These are phyloP conservation scores for Strix aluco DNA, from an alignment of 2,113 vertebrate species.

Conservation along the genomic window DNA sequence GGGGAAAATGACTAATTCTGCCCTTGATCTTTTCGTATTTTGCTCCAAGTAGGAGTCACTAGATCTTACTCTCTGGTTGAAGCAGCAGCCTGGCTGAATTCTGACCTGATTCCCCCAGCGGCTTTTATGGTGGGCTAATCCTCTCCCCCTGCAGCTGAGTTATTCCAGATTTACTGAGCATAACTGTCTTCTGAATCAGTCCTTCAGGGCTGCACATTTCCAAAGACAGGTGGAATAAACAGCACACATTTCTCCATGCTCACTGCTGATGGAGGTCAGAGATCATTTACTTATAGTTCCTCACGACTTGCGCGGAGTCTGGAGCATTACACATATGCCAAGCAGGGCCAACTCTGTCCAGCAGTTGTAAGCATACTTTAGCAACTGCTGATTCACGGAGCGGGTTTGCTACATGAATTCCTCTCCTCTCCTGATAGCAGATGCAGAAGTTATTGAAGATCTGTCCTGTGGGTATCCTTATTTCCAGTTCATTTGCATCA, in stretches of 20 bases:
- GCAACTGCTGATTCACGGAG: not conserved
- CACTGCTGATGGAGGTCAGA: not conserved
- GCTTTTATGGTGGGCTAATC: not conserved
- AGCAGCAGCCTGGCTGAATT: not conserved
- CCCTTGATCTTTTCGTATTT: slow-evolving; percentile 26
- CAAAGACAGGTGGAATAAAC: slow-evolving; percentile 52
- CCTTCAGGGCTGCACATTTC: slow-evolving; percentile 6
- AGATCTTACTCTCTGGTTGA: not conserved
- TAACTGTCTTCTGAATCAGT: slow-evolving; percentile 24
- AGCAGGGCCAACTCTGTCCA: not conserved
- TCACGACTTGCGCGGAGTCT: not conserved
- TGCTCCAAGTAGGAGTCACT: slow-evolving; percentile 52
- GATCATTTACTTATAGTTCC: slow-evolving; percentile 9
- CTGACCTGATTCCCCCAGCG: not conserved
- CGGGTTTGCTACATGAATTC: not conserved
- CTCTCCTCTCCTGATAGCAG: not conserved
- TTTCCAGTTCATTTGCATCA: not conserved
- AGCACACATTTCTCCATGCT: not conserved
- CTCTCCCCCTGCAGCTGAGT: not conserved
- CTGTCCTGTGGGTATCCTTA: not conserved
- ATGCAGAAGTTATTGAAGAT: not conserved
- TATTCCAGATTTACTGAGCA: not conserved
- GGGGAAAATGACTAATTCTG: slow-evolving; percentile 55
- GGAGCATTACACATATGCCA: not conserved
- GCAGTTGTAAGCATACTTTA: not conserved